Conservation (phyloP, 2,888 invertebrate genomes). For the Eugnorisma glareosa region DNA sequence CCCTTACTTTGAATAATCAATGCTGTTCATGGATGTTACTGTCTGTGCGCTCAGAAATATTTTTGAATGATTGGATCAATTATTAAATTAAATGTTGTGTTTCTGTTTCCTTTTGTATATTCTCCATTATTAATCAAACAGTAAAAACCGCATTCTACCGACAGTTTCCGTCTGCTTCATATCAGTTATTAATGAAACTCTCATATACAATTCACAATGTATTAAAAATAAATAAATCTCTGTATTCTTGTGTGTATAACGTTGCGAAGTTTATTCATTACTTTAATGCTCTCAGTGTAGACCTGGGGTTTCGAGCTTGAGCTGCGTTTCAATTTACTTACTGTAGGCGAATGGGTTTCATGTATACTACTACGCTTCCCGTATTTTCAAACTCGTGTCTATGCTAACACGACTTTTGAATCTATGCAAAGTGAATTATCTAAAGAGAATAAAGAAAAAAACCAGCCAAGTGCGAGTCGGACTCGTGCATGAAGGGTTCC, state of each 20-base stretch:
- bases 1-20: constrained; percentile 29
- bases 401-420: constrained; percentile 23
- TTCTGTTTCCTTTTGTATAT: not conserved
- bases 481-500: too few relatives aligned
- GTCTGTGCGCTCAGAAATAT: not conserved
- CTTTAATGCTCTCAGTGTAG: constrained; percentile 55
- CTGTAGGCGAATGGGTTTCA: constrained; percentile 33
- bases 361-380: not conserved
- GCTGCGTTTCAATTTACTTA: constrained; percentile 54
- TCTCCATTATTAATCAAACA: constrained; percentile 15
- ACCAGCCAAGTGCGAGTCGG: too few relatives aligned
- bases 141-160: not conserved
- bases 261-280: constrained; percentile 47
- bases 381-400: constrained; percentile 25
- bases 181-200: constrained; percentile 19
- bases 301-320: constrained; percentile 36
- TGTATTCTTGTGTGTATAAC: constrained; percentile 14
- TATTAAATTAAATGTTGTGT: not conserved
- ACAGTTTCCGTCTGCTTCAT: not conserved
- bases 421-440: constrained; percentile 36
- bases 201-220: constrained; percentile 7
- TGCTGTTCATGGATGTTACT: constrained; percentile 17
- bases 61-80: not conserved
- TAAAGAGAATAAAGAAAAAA: constrained; percentile 17
- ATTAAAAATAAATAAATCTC: constrained; percentile 50